phyloP scores from a whole-genome alignment of 2,888 invertebrate genomes.

The Himalopsyche kuldschensis region DNA sequence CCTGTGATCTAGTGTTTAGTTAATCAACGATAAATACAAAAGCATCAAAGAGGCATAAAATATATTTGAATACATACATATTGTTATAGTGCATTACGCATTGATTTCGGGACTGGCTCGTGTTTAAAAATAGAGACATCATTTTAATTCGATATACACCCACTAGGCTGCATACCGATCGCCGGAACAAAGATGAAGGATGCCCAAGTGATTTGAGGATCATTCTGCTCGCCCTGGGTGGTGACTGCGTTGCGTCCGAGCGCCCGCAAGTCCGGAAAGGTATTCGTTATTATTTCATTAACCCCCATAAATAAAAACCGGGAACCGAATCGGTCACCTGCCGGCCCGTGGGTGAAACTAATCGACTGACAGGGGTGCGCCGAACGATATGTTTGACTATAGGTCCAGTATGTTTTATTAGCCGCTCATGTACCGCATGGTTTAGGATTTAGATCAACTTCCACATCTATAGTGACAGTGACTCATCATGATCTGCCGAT shows the following conservation, averaged over 20 bases:
- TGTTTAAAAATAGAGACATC: not conserved
- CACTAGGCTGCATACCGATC: not conserved
- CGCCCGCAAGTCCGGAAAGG: not conserved
- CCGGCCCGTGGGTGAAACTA: not conserved
- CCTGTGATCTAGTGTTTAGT: too few relatives aligned
- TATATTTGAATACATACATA: not conserved
- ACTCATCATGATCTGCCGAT: not conserved
- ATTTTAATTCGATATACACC: not conserved
- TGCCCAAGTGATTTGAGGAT: not conserved
- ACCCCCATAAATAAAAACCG: constrained; percentile 28
- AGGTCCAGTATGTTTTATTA: not conserved
- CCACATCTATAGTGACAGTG: not conserved
- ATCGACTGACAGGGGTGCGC: not conserved
- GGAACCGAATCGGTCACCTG: constrained; percentile 5
- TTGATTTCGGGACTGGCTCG: not conserved
- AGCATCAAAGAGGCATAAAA: too few relatives aligned
- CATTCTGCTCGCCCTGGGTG: constrained; percentile 21
- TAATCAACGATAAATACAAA: too few relatives aligned
- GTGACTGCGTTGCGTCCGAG: constrained; percentile 13
- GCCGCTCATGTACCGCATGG: not conserved
- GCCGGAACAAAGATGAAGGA: not conserved
- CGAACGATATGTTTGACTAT: not conserved
- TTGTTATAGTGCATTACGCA: not conserved
- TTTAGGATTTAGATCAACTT: not conserved
- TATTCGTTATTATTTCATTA: constrained; percentile 32